Evolutionary conservation across 2,888 invertebrate species (phyloP), one percentile per base, ranked within the genome.

Genomic region (Acanthosepion lycidas): DNA sequence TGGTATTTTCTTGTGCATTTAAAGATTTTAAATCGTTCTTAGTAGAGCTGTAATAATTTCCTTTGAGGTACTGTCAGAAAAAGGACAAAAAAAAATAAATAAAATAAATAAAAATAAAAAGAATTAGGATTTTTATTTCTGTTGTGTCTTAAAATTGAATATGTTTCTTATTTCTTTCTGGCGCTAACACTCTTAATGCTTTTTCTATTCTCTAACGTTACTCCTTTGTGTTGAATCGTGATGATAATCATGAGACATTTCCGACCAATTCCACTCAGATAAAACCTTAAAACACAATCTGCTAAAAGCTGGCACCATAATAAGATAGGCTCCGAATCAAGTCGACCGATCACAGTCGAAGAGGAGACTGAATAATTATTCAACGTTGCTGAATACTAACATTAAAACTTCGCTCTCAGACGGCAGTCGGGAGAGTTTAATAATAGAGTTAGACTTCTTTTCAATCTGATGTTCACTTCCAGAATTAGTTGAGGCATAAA

Each of bases 381-480:
- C 78, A 33, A 78, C n/a, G 12, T 33, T 78, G 33, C 78, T 33
- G 78, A 78, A 78, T 78, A n/a, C 78, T 78, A 33, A 78, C 78
- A 78, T 78, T 78, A 78, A 78, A 78, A 78, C 78, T 78, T 78
- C 9, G n/a, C 78, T 78, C 78, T 78, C 15, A n/a, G n/a, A 78
- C 78, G n/a, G 78, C 0, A 78, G 78, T 78, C n/a, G 33, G n/a
- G 12, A n/a, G 12, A 78, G n/a, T 78, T 78, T 78, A n/a, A n/a
- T 78, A 78, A 78, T 78, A 78, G 78, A 78, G 78, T 78, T 78
- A n/a, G n/a, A 78, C 78, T 78, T 78, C 78, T 78, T 78, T 78
- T 78, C n/a, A 78, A 78, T 78, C n/a, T 78, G 78, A 15, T n/a
- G 78, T 78, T 78, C n/a, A 78, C 59, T 78, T 78, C 33, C n/a